Evolutionary conservation across 1,140 invertebrate species (phyloP).

Genomic region (Hylaeus anthracinus): DNA sequence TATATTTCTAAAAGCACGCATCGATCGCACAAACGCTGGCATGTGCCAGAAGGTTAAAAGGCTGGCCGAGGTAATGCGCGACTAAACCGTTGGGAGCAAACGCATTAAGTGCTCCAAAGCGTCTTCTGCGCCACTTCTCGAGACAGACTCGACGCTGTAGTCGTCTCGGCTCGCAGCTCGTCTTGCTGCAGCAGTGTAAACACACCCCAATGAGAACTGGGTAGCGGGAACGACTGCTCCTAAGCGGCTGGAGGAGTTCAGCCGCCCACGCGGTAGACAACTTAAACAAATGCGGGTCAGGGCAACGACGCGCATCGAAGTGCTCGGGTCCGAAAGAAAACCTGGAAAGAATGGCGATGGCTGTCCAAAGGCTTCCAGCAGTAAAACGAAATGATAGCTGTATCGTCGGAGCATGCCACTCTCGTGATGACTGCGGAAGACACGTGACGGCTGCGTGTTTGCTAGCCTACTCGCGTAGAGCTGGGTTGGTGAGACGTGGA

Average conservation of each 20-base stretch:
- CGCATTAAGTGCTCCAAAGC: too few relatives aligned
- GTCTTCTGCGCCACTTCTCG: too few relatives aligned
- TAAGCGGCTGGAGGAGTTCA: conserved; percentile 15
- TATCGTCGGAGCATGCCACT: conserved; percentile 13
- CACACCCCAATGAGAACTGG: conserved; percentile 28
- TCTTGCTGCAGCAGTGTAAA: neutral
- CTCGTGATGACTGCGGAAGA: conserved; percentile 12
- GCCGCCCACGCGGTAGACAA: conserved; percentile 11
- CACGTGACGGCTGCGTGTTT: neutral
- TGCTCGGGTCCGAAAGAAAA: conserved; percentile 38
- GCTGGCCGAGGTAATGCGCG: too few relatives aligned
- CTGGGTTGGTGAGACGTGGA: neutral
- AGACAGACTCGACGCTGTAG: too few relatives aligned
- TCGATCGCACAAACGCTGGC: too few relatives aligned
- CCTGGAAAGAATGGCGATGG: conserved; percentile 24
- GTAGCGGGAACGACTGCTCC: conserved; percentile 1
- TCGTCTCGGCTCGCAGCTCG: neutral
- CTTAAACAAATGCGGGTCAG: conserved; percentile 59
- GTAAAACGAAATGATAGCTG: conserved; percentile 51
- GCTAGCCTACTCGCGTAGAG: neutral
- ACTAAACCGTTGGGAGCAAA: too few relatives aligned
- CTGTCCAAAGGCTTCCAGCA: conserved; percentile 1
- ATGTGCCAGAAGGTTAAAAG: too few relatives aligned
- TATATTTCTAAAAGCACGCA: too few relatives aligned
- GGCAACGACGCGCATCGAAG: conserved; percentile 52